Conservation (phyloP, 2,888 invertebrate genomes). For the Villa cingulata region DNA sequence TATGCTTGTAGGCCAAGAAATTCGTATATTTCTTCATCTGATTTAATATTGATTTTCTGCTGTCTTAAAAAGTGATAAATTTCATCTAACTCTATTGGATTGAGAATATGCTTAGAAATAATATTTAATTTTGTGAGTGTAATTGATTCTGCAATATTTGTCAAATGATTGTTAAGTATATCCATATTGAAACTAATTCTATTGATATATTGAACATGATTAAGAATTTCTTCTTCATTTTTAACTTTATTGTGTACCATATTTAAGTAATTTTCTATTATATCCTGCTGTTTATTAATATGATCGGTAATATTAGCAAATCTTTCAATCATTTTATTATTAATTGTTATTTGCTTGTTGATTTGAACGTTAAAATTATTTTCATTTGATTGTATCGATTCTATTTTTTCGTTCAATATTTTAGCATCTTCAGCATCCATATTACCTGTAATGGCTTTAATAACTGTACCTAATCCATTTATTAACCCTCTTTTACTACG, state of each 20-base stretch:
- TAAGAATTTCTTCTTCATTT: constrained; percentile 2
- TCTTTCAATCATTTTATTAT: background rate
- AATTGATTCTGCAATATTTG: constrained; percentile 12
- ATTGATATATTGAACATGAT: constrained; percentile 4
- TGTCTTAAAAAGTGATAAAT: background rate
- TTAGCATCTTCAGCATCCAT: background rate
- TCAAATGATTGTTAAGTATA: constrained; percentile 6
- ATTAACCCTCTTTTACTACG: constrained; percentile 2
- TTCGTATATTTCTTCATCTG: too few species aligned
- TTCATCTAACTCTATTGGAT: constrained; percentile 7
- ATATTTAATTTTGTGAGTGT: too few species aligned
- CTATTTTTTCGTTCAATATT: background rate
- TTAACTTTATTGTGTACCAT: constrained; percentile 4
- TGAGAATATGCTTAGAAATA: constrained; percentile 11
- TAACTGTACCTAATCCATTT: background rate
- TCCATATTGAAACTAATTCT: too few species aligned
- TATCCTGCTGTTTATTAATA: constrained; percentile 8
- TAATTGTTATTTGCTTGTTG: background rate
- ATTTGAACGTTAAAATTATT: background rate
- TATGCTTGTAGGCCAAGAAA: too few species aligned
- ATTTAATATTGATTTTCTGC: background rate
- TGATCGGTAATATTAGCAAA: constrained; percentile 1
- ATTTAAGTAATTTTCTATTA: constrained; percentile 4
- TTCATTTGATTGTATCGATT: background rate
- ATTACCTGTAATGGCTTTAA: constrained; percentile 1